Conservation (phyloP, 1,140 invertebrate species). For the Hyles euphorbiae region DNA sequence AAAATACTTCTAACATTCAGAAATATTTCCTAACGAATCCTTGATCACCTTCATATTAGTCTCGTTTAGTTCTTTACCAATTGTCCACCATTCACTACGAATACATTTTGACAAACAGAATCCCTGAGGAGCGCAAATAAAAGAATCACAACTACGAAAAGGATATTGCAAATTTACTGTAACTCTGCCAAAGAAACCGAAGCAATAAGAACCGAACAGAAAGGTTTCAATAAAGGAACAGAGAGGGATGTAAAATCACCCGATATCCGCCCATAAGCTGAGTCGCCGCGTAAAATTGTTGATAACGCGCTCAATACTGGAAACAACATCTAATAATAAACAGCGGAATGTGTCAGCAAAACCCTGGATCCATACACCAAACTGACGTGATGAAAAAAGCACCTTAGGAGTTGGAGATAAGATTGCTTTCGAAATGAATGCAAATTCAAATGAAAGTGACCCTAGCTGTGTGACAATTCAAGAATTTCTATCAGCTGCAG, state of each 20-base stretch:
- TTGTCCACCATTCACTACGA: no score
- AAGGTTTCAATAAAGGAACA: constrained; percentile 43
- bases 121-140: neutral
- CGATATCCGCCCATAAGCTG: constrained; percentile 27
- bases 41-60: no score
- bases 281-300: constrained; percentile 36
- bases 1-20: no score
- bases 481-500: constrained; percentile 24
- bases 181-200: constrained; percentile 8
- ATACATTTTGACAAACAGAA: neutral
- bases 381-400: constrained; percentile 3
- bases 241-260: constrained; percentile 38
- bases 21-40: no score
- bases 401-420: constrained; percentile 8
- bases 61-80: no score
- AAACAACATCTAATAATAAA: constrained; percentile 34
- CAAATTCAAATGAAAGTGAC: constrained; percentile 17
- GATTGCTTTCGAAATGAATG: constrained; percentile 15
- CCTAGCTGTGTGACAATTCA: constrained; percentile 24
- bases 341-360: constrained; percentile 32
- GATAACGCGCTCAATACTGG: constrained; percentile 38
- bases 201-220: constrained; percentile 30
- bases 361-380: constrained; percentile 16
- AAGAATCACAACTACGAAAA: constrained; percentile 19
- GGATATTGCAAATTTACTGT: constrained; percentile 24